Evolutionary conservation across 2,888 invertebrate genomes (phyloP).

Genomic region (Ophion slaviceki): DNA sequence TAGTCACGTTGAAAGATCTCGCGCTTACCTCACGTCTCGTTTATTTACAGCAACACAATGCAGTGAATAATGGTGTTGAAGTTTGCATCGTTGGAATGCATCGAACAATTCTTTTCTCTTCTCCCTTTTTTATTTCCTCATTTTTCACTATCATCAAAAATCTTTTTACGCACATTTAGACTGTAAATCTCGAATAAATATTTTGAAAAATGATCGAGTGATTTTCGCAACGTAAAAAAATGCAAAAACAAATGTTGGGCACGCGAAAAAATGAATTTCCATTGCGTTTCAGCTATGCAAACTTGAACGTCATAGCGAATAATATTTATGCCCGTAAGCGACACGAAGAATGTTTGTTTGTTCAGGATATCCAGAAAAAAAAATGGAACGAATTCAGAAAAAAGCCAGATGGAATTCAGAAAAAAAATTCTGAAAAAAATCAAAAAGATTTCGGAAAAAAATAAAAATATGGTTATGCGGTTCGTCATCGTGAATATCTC

Average conservation of each 20-base stretch:
- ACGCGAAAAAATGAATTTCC: not conserved
- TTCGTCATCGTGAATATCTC: constrained; percentile 30
- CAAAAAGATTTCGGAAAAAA: constrained; percentile 7
- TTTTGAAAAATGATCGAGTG: not conserved
- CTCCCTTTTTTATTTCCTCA: not conserved
- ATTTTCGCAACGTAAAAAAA: not conserved
- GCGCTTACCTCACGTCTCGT: constrained; percentile 36
- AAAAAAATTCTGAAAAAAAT: not conserved
- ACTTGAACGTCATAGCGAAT: constrained; percentile 22
- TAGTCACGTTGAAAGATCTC: constrained; percentile 47
- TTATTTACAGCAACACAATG: constrained; percentile 55
- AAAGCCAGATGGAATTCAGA: not conserved
- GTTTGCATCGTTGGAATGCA: not conserved
- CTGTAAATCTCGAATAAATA: not conserved
- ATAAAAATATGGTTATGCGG: not conserved
- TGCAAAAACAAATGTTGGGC: not conserved
- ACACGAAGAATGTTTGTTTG: constrained; percentile 10
- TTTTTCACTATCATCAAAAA: not conserved
- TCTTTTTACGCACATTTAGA: not conserved
- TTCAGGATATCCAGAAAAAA: not conserved
- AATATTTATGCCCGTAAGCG: constrained; percentile 29
- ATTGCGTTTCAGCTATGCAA: not conserved
- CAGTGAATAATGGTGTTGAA: not conserved
- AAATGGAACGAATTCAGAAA: constrained; percentile 5
- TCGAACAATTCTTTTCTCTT: not conserved